A percentile compares a stretch with the other conserved stretches of the same genome.
Evolutionary conservation across 2,888 invertebrate genomes (phyloP).

Genomic region (Magallana nippona): DNA sequence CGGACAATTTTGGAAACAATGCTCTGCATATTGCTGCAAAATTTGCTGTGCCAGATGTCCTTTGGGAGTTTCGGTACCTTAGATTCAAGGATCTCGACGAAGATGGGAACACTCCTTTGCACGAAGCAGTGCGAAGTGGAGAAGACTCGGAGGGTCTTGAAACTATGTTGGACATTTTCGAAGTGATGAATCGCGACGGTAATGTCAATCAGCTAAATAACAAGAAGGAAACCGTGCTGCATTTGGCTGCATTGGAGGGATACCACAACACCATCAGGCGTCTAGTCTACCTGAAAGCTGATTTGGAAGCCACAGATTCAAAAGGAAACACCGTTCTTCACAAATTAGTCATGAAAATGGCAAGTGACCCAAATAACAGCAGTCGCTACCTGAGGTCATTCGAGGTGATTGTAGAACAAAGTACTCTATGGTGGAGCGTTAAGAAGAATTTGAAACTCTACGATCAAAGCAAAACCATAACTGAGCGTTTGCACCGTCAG

Average conservation of each 20-base stretch:
- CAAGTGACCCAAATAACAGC: slow-evolving; percentile 49
- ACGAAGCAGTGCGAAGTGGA: slow-evolving; percentile 68
- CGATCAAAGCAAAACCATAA: neutral
- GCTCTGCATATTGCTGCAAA: slow-evolving; percentile 76
- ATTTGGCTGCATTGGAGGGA: slow-evolving; percentile 67
- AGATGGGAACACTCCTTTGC: slow-evolving; percentile 70
- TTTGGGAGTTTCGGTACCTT: slow-evolving; percentile 72
- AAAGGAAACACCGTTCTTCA: slow-evolving; percentile 76
- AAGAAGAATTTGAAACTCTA: neutral
- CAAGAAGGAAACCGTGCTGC: slow-evolving; percentile 63
- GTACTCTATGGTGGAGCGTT: slow-evolving; percentile 65
- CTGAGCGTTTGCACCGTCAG: slow-evolving; percentile 55
- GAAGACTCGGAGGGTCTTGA: slow-evolving; percentile 66
- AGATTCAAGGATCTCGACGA: slow-evolving; percentile 69
- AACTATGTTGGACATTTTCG: slow-evolving; percentile 72
- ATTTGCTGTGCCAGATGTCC: slow-evolving; percentile 68
- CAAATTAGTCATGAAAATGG: slow-evolving; percentile 62
- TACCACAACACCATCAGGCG: slow-evolving; percentile 56
- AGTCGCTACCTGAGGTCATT: slow-evolving; percentile 61
- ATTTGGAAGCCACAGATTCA: slow-evolving; percentile 62
- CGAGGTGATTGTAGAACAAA: slow-evolving; percentile 60
- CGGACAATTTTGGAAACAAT: slow-evolving; percentile 73
- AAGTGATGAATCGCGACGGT: slow-evolving; percentile 70
- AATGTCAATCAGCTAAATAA: slow-evolving; percentile 69
- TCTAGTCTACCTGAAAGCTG: slow-evolving; percentile 60